phyloP scores from a whole-genome alignment of 2,888 invertebrate genomes.

The Lordiphosa fenestrarum region DNA sequence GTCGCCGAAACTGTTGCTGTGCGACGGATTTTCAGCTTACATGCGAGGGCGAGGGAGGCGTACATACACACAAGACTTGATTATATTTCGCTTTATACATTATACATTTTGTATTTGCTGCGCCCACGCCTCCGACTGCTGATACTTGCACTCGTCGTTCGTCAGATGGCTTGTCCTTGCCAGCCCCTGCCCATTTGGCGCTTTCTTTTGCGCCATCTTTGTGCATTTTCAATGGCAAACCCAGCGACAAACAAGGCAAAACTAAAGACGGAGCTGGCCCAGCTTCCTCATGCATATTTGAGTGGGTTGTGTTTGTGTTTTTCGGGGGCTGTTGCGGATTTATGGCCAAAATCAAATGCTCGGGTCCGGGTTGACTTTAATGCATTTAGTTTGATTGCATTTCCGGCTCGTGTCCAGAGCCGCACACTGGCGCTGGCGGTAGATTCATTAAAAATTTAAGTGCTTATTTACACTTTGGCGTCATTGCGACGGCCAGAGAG shows the following conservation, averaged over 20 bases:
- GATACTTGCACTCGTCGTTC: slow-evolving; percentile 14
- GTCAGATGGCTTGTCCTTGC: slow-evolving; percentile 10
- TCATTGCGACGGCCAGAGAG: slow-evolving; percentile 41
- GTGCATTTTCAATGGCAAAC: slow-evolving; percentile 45
- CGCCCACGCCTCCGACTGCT: slow-evolving; percentile 5
- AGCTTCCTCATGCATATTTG: slow-evolving; percentile 33
- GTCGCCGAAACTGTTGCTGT: neutral
- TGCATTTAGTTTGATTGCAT: slow-evolving; percentile 38
- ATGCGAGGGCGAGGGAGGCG: slow-evolving; percentile 13
- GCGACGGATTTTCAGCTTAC: slow-evolving; percentile 42
- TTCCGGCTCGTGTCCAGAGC: slow-evolving; percentile 11
- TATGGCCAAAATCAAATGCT: slow-evolving; percentile 18
- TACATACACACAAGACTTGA: slow-evolving; percentile 44
- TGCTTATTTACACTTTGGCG: slow-evolving; percentile 61
- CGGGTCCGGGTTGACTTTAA: slow-evolving; percentile 10
- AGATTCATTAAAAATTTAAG: slow-evolving; percentile 57
- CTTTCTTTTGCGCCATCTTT: slow-evolving; percentile 17
- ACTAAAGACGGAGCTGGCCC: neutral
- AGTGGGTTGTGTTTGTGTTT: slow-evolving; percentile 11
- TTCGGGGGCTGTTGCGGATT: neutral
- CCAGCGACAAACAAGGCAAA: neutral
- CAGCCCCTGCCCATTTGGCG: slow-evolving; percentile 9
- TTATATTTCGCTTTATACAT: slow-evolving; percentile 57
- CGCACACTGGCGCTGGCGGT: slow-evolving; percentile 3
- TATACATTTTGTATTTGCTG: slow-evolving; percentile 25